phyloP scores from a whole-genome alignment of 2,797 vertebrate genomes.

The Pangasius macronema region DNA sequence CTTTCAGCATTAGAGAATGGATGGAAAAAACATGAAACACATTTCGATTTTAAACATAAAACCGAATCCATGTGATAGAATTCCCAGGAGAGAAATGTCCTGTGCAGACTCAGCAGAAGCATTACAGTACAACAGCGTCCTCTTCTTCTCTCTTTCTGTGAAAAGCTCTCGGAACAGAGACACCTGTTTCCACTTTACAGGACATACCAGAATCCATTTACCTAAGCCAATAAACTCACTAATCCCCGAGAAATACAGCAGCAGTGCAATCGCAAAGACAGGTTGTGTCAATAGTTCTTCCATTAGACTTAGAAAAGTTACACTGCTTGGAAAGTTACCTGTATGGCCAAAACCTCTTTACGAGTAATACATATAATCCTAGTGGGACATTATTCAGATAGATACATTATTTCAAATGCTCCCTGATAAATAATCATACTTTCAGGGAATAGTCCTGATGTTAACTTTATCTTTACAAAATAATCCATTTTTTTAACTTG shows the following conservation, averaged over 20 bases:
- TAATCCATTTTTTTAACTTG: background rate
- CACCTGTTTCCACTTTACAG: constrained; percentile 75
- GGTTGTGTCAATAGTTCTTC: background rate
- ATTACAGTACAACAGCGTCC: constrained; percentile 49
- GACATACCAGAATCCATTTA: constrained; percentile 70
- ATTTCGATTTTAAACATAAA: constrained; percentile 23
- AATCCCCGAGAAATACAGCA: constrained; percentile 63
- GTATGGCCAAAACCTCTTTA: background rate
- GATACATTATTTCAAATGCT: background rate
- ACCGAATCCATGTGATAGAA: constrained; percentile 42
- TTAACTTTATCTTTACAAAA: background rate
- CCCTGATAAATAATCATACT: too few relatives aligned
- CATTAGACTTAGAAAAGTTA: constrained; percentile 54
- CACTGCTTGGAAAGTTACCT: constrained; percentile 4
- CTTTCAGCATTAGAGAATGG: background rate
- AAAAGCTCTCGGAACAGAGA: constrained; percentile 54
- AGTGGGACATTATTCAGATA: background rate
- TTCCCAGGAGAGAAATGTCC: constrained; percentile 33
- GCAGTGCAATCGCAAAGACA: constrained; percentile 46
- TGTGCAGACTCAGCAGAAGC: constrained; percentile 39
- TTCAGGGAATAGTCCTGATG: background rate
- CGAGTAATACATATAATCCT: background rate
- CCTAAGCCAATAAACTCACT: constrained; percentile 69
- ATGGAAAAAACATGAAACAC: background rate
- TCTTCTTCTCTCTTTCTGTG: constrained; percentile 49